These are phyloP conservation scores for Tortrix viridana DNA, from an alignment of 2,888 invertebrate genomes.

Conservation along the genomic window DNA sequence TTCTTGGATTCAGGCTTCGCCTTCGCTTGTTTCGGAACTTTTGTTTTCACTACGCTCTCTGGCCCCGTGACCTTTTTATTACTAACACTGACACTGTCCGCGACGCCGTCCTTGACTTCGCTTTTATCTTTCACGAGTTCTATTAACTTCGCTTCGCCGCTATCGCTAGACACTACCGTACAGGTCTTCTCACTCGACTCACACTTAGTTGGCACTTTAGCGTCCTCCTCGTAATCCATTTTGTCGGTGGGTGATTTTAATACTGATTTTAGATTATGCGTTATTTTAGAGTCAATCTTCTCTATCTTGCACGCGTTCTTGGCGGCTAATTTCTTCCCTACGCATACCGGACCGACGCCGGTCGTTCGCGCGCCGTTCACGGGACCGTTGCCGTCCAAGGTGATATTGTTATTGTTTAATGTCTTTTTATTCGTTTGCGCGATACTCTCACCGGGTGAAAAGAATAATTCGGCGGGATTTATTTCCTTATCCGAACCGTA, in stretches of 20 bases:
- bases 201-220: constrained; percentile 47
- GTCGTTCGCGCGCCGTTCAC: constrained; percentile 66
- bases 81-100: constrained; percentile 30
- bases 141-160: constrained; percentile 30
- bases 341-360: constrained; percentile 70
- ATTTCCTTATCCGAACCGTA: constrained; percentile 68
- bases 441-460: constrained; percentile 68
- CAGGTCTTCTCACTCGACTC: constrained; percentile 47
- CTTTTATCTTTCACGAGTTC: constrained; percentile 43
- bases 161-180: constrained; percentile 43
- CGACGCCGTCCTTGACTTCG: constrained; percentile 44
- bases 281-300: constrained; percentile 71
- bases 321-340: constrained; percentile 69
- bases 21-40: constrained; percentile 26
- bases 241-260: constrained; percentile 68
- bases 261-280: constrained; percentile 71
- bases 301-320: constrained; percentile 73
- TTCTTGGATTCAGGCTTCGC: constrained; percentile 23
- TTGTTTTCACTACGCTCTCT: constrained; percentile 32
- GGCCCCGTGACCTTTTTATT: constrained; percentile 25
- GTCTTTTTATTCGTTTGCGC: constrained; percentile 70
- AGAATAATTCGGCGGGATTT: constrained; percentile 77
- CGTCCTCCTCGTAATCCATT: constrained; percentile 56
- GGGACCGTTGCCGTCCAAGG: constrained; percentile 66
- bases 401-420: constrained; percentile 78